These are phyloP conservation scores for Hirtodrosophila duncani DNA, from an alignment of 2,888 invertebrate genomes.

Conservation along the genomic window DNA sequence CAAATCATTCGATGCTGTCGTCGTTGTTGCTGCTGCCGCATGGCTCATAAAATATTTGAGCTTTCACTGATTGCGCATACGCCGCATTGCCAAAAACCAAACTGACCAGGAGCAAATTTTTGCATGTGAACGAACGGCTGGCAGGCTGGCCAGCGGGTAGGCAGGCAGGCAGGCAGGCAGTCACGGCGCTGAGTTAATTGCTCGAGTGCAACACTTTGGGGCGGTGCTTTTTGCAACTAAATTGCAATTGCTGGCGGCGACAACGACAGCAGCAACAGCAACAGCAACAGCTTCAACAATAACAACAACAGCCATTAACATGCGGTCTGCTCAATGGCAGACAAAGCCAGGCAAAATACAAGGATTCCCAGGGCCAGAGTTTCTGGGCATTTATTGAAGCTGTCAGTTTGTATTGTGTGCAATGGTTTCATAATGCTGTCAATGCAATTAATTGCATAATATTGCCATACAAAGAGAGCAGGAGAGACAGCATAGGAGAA, in stretches of 20 bases:
- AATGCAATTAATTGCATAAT: slow-evolving; percentile 71
- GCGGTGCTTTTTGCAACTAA: slow-evolving; percentile 57
- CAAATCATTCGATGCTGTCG: slow-evolving; percentile 46
- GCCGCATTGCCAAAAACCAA: slow-evolving; percentile 28
- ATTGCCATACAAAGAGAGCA: slow-evolving; percentile 21
- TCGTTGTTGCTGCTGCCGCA: too few relatives aligned
- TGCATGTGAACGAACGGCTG: not conserved
- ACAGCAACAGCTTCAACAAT: too few relatives aligned
- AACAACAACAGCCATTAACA: slow-evolving; percentile 53
- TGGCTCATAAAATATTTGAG: slow-evolving; percentile 61
- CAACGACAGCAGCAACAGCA: slow-evolving; percentile 29
- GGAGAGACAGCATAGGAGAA: too few relatives aligned
- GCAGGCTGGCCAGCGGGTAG: not conserved
- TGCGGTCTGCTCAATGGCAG: slow-evolving; percentile 30
- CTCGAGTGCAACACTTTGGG: slow-evolving; percentile 54
- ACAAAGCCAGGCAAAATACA: slow-evolving; percentile 28
- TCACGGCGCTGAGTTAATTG: slow-evolving; percentile 46
- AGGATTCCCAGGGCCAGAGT: not conserved
- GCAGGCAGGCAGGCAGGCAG: not conserved
- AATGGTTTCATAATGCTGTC: slow-evolving; percentile 69
- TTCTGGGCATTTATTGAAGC: slow-evolving; percentile 48
- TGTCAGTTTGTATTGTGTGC: slow-evolving; percentile 63
- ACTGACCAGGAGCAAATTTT: not conserved
- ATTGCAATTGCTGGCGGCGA: slow-evolving; percentile 58
- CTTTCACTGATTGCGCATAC: slow-evolving; percentile 62